These are phyloP conservation scores for Galleria mellonella DNA, from an alignment of 1,140 invertebrate genomes.

Conservation along the genomic window DNA sequence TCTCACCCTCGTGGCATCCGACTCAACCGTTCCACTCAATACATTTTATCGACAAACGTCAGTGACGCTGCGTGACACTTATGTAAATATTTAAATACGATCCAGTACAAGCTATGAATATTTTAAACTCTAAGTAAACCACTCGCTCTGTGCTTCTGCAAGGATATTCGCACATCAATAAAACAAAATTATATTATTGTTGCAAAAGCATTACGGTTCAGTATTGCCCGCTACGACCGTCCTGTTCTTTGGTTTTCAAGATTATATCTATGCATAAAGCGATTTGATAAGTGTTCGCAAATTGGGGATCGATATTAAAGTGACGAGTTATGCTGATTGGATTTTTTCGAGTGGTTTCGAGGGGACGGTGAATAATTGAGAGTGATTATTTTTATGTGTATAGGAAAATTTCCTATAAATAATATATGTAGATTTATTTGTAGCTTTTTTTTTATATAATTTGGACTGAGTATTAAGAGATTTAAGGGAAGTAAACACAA, in stretches of 20 bases:
- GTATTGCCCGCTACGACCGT: slow-evolving; percentile 18
- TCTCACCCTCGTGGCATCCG: slow-evolving; percentile 27
- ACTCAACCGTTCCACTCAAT: slow-evolving; percentile 58
- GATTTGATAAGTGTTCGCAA: slow-evolving; percentile 69
- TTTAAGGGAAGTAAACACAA: too few relatives aligned
- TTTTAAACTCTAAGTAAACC: slow-evolving; percentile 73
- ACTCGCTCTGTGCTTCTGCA: slow-evolving; percentile 52
- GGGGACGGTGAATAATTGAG: slow-evolving; percentile 67
- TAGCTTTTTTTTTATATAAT: too few relatives aligned
- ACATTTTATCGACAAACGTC: slow-evolving; percentile 70
- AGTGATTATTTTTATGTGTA: slow-evolving; percentile 40
- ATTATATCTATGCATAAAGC: slow-evolving; percentile 68
- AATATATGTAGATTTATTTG: too few relatives aligned
- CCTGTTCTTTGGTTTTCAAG: slow-evolving; percentile 22
- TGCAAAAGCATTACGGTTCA: slow-evolving; percentile 37
- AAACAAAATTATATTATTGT: slow-evolving; percentile 41
- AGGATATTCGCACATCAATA: slow-evolving; percentile 43
- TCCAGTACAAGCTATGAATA: slow-evolving; percentile 76
- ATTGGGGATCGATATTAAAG: slow-evolving; percentile 72
- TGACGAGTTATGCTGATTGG: slow-evolving; percentile 73
- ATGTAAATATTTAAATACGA: slow-evolving; percentile 77
- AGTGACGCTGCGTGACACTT: slow-evolving; percentile 71
- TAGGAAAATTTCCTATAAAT: too few relatives aligned
- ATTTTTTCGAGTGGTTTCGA: slow-evolving; percentile 67
- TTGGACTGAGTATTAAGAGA: too few relatives aligned